These are phyloP conservation scores for Fregata magnificens DNA, from an alignment of 2,113 vertebrate species.

Conservation along the genomic window DNA sequence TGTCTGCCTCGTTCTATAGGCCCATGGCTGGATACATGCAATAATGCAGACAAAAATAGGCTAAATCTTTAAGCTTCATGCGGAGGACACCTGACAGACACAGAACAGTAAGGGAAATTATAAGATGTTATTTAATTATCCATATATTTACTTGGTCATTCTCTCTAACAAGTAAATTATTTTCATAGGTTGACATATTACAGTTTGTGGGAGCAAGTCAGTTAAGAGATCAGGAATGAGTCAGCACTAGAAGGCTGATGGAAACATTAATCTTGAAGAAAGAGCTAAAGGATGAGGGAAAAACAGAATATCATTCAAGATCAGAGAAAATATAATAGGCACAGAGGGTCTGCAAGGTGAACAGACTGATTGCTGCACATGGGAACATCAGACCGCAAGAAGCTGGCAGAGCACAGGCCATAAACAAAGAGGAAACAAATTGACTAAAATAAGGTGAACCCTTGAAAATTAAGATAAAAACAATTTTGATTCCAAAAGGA, in stretches of 20 bases:
- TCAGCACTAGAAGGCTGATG: conserved; percentile 18
- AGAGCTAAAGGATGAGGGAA: neutral
- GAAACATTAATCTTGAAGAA: conserved; percentile 44
- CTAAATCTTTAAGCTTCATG: neutral
- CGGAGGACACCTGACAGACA: neutral
- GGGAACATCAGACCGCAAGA: neutral
- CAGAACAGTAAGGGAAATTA: neutral
- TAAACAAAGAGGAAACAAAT: neutral
- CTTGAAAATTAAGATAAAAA: neutral
- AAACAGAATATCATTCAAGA: conserved; percentile 20
- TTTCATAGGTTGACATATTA: conserved; percentile 4
- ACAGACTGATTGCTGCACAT: neutral
- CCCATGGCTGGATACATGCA: neutral
- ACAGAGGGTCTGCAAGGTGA: conserved; percentile 25
- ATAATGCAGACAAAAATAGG: neutral
- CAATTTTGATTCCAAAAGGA: neutral
- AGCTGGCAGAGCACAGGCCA: neutral
- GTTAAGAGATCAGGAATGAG: conserved; percentile 42
- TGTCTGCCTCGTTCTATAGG: neutral
- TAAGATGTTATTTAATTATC: neutral
- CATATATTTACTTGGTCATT: neutral
- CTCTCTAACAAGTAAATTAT: neutral
- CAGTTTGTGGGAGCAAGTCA: conserved; percentile 6
- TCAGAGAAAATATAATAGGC: neutral
- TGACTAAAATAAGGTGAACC: neutral